These are phyloP conservation scores for Eurystomus glaucurus DNA, from an alignment of 2,797 vertebrate genomes.

Conservation along the genomic window DNA sequence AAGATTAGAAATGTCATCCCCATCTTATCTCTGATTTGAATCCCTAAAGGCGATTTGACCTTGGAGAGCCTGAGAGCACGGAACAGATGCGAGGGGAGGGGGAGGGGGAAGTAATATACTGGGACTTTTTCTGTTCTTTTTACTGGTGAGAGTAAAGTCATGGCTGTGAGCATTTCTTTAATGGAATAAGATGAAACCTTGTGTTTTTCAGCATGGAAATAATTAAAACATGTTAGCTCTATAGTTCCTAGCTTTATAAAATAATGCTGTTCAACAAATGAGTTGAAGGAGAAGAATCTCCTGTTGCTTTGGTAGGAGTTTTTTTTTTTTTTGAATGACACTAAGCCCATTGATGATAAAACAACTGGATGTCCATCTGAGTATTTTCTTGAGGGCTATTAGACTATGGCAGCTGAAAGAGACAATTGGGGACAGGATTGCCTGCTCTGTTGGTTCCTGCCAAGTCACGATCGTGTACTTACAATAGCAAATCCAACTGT, in stretches of 20 bases:
- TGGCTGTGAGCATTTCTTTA: neutral
- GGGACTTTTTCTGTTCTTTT: slow-evolving; percentile 34
- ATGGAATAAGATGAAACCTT: neutral
- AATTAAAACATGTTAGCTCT: neutral
- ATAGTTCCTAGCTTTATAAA: neutral
- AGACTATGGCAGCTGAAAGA: neutral
- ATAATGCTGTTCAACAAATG: neutral
- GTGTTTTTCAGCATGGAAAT: slow-evolving; percentile 14
- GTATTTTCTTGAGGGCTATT: neutral
- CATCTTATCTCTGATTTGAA: slow-evolving; percentile 51
- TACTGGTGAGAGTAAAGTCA: neutral
- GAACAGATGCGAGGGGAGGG: slow-evolving; percentile 23
- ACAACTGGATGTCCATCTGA: neutral
- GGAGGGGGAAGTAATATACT: neutral
- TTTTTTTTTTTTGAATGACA: neutral
- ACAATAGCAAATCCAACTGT: neutral
- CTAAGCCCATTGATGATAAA: neutral
- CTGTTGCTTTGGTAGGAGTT: neutral
- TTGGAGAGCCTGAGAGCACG: slow-evolving; percentile 37
- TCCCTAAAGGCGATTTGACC: slow-evolving; percentile 54
- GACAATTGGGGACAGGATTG: neutral
- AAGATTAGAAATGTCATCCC: slow-evolving; percentile 52
- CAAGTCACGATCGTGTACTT: neutral
- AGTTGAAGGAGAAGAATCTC: neutral
- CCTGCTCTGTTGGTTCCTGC: neutral